Base-by-base conservation (phyloP, 2,888 invertebrate species). In the Gonocerus acuteangulatus region DNA sequence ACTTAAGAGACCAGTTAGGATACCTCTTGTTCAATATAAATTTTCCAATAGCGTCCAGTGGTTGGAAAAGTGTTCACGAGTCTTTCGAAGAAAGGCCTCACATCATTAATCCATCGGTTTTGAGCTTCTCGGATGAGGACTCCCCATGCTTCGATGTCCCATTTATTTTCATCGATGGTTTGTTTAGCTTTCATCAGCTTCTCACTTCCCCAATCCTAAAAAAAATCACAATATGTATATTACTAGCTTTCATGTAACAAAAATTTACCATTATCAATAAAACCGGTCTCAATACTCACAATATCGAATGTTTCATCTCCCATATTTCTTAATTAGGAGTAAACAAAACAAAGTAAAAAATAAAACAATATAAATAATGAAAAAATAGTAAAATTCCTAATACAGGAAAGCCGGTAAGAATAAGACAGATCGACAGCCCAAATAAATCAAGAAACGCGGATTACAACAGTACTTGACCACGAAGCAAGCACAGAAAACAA, bases 131-230 rank as follows among this genome's bases (percentile, higher is more conserved):
- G 80, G 51, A 99, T 83, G 60, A 99, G 81, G 21, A 97, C 82
- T 59, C 95, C 95, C 99, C 99, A 99, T 23, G 96, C 94, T 74
- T 99, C 99, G 32, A 95, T 84, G 74, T 99, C 97, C 72, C 93
- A 96, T 0, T 87, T 84, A 67, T 91, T 90, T 44, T 87, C 84
- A 72, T 94, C 89, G 0, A 96, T 86, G 1, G 89, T 85, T 67
- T 88, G 83, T 71, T 91, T 90, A 2, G 91, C 90, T 27, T 89
- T 79, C 67, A 84, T 84, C 42, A 92, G 74, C 64, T 91, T 84
- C 70, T 92, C 91, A 73, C 89, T 89, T 7, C 89, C 89, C 90
- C 90, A 91, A 74, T 90, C 89, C 90, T 90, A 70, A 18, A 45
- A 62, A 47, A 15, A 13, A n/a, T 42, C 3, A 47, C 9, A 47